phyloP scores from a whole-genome alignment of 2,113 vertebrate species.

The Laticauda colubrina region DNA sequence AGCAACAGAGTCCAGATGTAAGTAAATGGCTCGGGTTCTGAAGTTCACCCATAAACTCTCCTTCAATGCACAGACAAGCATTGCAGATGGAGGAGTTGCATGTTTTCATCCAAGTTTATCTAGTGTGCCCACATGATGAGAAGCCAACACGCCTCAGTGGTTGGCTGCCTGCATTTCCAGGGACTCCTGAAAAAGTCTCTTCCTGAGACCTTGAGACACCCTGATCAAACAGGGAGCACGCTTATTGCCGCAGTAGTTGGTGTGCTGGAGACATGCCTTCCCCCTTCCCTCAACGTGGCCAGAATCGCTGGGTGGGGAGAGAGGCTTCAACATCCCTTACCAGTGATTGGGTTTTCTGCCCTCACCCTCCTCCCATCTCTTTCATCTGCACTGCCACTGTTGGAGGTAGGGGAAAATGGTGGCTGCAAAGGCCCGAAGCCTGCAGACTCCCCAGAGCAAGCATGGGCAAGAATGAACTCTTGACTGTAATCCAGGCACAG shows the following conservation, averaged over 20 bases:
- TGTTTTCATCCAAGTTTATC: background rate
- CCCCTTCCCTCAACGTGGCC: background rate
- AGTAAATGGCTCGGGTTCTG: background rate
- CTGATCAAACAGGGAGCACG: background rate
- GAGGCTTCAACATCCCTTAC: background rate
- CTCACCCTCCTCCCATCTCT: background rate
- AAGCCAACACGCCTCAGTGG: background rate
- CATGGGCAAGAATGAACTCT: background rate
- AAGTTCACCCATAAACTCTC: too few species aligned
- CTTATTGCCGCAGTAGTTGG: background rate
- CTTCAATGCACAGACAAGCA: too few species aligned
- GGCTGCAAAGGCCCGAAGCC: background rate
- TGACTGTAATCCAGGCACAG: background rate
- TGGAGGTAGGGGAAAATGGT: background rate
- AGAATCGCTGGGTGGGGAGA: background rate
- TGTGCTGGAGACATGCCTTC: background rate
- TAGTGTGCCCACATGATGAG: background rate
- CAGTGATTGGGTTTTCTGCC: background rate
- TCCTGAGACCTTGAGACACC: background rate
- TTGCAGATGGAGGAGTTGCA: background rate
- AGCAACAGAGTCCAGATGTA: conserved; percentile 90
- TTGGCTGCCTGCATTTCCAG: background rate
- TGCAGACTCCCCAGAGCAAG: background rate
- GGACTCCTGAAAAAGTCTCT: background rate
- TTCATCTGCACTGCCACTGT: background rate